Base-by-base conservation (phyloP, 1,140 invertebrate species). In the fruit fly (Drosophila melanogaster) region DNA sequence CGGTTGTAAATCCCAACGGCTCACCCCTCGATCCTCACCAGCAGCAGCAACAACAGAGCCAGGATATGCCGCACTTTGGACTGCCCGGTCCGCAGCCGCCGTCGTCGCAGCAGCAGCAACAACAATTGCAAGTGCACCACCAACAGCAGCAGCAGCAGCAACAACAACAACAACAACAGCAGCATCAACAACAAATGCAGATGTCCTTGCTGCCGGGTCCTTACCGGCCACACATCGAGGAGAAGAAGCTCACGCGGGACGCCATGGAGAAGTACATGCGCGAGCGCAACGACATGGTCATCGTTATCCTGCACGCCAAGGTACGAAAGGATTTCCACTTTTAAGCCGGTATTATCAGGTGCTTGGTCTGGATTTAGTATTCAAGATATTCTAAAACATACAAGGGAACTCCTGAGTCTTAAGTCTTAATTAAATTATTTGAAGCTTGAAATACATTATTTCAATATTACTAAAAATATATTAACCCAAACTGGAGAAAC, bases 231-330 rank as follows among this genome's bases (percentile, higher is more conserved):
- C 90, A 90, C 56, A 92, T 92, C 54, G 97, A 97, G 89, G 97
- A 97, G 75, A 96, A 97, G 77, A 94, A 97, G 60, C 93, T 98
- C 35, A 98, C 96, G 11, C 94, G 98, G 44, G 98, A 99, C 81
- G 97, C 98, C 12, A 99, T 99, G 98, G 97, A 98, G 91, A 95
- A 97, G 43, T 99, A 99, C 92, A 94, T 99, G 55, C 94, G 97
- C 30, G 98, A 99, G 80, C 94, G 97, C 78, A 97, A 97, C 74
- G 98, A 99, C 92, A 98, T 99, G 96, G 96, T 98, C 4, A 96
- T 99, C 19, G 97, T 99, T 4, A 99, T 99, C 62, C 94, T 99
- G 50, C 99, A 99, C 93, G 99, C 99, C 6, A 99, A 99, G 94
- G 92, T 92, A 64, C 53, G 86, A 15, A 43, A 38, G 14, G 14